Evolutionary conservation across 1,140 invertebrate species (phyloP), one percentile per base, ranked within the genome.

Genomic region (Telenomus remus): DNA sequence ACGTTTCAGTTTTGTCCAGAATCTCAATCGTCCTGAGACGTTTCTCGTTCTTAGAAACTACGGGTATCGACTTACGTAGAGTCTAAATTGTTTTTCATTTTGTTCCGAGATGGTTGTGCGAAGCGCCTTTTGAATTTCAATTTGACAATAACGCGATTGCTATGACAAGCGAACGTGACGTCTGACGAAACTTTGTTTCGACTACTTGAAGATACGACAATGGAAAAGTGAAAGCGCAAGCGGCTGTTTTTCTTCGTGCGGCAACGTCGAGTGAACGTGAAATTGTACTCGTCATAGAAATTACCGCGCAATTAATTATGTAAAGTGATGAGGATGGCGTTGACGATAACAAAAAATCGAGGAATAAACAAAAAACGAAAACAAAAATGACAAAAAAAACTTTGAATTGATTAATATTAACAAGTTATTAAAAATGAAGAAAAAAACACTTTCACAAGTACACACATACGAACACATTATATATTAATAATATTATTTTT

Each of bases 401-500:
- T n/a, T 77, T 81, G 78, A 81, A 71, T 78, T 60, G 73, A 80
- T 3, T 82, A 69, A 81, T 81, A 81, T 65, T 74, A 70, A 81
- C 73, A 78, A 74, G 42, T 75, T 80, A 73, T 55, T 59, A 48
- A 48, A 39, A n/a, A n/a, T n/a, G n/a, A n/a, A n/a, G n/a, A n/a
- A 15, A 27, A 27, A 48, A 75, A 73, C 68, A 81, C 77, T 80
- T 49, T 65, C 44, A 61, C 72, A 66, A 77, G 61, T 63, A 79
- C 53, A 79, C 60, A 74, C 56, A 60, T 80, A 79, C 72, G 59
- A 72, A 79, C 72, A 79, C 81, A 82, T 78, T 84, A 85, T 86
- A 86, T 86, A 86, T 86, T 86, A 83, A 27, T 87, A 86, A 86
- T 87, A 85, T 87, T 87, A 87, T 87, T 87, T 87, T 87, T 87